Percentiles rank a stretch among this genome's conserved stretches.
These are phyloP conservation scores for Plectropomus leopardus DNA, from an alignment of 2,113 vertebrate species.

Conservation along the genomic window DNA sequence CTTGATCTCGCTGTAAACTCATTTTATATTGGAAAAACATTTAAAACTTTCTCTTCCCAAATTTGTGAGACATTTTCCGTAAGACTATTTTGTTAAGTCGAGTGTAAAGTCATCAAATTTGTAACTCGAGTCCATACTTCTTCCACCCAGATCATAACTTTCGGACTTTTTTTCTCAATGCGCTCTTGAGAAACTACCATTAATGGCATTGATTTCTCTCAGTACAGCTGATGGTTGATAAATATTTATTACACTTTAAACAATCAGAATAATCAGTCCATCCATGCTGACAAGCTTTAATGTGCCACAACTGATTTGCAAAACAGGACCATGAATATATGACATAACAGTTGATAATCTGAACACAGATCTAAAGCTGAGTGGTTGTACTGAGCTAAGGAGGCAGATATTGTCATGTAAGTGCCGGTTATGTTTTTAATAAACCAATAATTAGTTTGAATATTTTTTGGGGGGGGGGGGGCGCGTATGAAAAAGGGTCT, in stretches of 20 bases:
- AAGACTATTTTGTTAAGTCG: too few species aligned
- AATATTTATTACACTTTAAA: conserved; percentile 49
- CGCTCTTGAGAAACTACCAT: neutral
- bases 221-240: conserved; percentile 18
- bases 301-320: conserved; percentile 17
- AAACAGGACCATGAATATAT: conserved; percentile 33
- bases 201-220: neutral
- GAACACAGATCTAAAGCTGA: conserved; percentile 1
- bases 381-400: neutral
- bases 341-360: conserved; percentile 23
- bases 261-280: neutral
- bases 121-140: too few species aligned
- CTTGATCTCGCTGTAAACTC: too few species aligned
- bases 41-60: too few species aligned
- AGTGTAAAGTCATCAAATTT: too few species aligned
- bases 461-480: too few species aligned
- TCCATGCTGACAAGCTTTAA: conserved; percentile 39
- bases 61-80: too few species aligned
- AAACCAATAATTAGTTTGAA: too few species aligned
- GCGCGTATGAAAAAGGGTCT: too few species aligned
- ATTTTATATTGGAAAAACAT: too few species aligned
- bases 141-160: too few species aligned
- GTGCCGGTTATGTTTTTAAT: conserved; percentile 30
- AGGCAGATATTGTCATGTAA: conserved; percentile 11
- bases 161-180: too few species aligned